Evolutionary conservation across 2,888 invertebrate species (phyloP), one percentile per base, ranked within the genome.

Genomic region (Rotaria macrura): DNA sequence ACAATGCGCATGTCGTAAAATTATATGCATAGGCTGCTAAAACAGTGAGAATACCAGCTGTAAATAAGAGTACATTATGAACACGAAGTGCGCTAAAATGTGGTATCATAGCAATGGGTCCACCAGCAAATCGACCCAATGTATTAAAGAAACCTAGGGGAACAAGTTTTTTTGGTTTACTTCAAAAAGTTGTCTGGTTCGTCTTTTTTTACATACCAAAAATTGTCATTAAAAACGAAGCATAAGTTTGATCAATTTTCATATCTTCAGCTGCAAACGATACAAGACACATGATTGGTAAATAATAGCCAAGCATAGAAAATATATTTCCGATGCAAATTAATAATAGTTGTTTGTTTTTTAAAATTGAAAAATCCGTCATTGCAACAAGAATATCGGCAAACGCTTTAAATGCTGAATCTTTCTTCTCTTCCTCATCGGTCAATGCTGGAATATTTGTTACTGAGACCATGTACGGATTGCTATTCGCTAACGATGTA

Each of bases 261-360:
- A 25, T 1, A 43, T 79, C 79, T 43, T 79, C 79, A n/a, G n/a
- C 4, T 25, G 79, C 79, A 43, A 43, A 79, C n/a, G 79, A 79
- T n/a, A 79, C 43, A 25, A 79, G 40, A 43, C 79, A 79, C 79
- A 79, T 79, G 14, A 79, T 79, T 25, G 79, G 79, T 79, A 79
- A 43, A 79, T 79, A 79, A 43, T 79, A 79, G 7, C 79, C 79
- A n/a, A 79, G n/a, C 79, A 79, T 79, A 9, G 79, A 79, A 43
- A 79, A 79, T 12, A 79, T 43, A 79, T 79, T 79, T 79, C 79
- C 79, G 43, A 79, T 43, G n/a, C 79, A 79, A 25, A 79, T 79
- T 43, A 79, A 79, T 79, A 79, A 79, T 34, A 79, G 25, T 79
- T 40, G 79, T 79, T 79, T 79, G 23, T 79, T 79, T n/a, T 79